Percentiles rank a stretch among this genome's conserved stretches.
Conservation (phyloP, 1,140 invertebrate genomes). For the Listronotus oregonensis region DNA sequence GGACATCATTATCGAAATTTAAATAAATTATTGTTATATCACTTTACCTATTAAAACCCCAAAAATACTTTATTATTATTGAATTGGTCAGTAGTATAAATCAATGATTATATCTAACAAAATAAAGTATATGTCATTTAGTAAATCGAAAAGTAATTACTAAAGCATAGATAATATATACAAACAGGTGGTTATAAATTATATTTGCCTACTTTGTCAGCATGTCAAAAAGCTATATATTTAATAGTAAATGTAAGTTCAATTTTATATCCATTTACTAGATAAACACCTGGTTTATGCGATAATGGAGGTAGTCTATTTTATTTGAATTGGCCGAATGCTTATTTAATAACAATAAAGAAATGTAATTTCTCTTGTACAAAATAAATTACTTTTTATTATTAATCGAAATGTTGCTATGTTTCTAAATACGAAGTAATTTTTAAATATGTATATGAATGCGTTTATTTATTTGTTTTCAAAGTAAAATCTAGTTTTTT, state of each 20-base stretch:
- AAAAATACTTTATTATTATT: neutral
- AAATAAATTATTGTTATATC: too few relatives aligned
- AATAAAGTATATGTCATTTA: conserved; percentile 16
- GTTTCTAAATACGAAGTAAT: too few relatives aligned
- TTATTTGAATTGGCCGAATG: conserved; percentile 21
- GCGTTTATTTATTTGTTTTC: too few relatives aligned
- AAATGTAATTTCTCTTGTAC: too few relatives aligned
- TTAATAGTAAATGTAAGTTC: conserved; percentile 30
- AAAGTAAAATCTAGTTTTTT: too few relatives aligned
- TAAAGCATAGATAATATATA: conserved; percentile 26
- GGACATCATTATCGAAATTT: too few relatives aligned
- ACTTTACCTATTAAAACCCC: too few relatives aligned
- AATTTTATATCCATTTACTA: conserved; percentile 38
- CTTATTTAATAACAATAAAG: conserved; percentile 6
- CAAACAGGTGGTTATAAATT: conserved; percentile 36
- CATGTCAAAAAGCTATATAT: conserved; percentile 36
- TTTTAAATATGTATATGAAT: too few relatives aligned
- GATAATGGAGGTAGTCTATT: conserved; percentile 29
- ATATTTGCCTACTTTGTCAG: conserved; percentile 33
- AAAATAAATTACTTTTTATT: too few relatives aligned
- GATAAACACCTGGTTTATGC: conserved; percentile 33
- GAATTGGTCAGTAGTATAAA: neutral
- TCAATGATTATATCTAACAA: neutral
- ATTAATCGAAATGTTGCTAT: too few relatives aligned
- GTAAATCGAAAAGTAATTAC: conserved; percentile 33